phyloP scores from a whole-genome alignment of 1,140 invertebrate genomes.

The Brachionus manjavacas region DNA sequence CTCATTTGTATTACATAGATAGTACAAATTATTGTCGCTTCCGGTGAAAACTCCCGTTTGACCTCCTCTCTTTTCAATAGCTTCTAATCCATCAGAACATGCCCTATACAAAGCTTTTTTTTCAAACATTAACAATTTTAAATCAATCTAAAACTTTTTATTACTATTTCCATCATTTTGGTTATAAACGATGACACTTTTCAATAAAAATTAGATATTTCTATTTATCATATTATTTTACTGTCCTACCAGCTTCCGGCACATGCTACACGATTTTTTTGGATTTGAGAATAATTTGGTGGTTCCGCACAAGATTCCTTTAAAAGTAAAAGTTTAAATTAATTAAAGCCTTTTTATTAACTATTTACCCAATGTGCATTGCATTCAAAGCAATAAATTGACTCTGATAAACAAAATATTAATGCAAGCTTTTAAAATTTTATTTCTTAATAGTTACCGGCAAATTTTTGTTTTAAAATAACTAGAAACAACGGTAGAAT shows the following conservation, averaged over 20 bases:
- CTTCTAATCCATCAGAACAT: not conserved
- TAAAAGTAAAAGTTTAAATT: not conserved
- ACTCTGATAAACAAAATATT: not conserved
- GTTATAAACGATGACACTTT: not conserved
- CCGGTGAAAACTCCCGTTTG: not conserved
- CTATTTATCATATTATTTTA: not conserved
- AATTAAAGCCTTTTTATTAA: not conserved
- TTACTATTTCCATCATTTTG: conserved; percentile 26
- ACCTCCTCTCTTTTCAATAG: not conserved
- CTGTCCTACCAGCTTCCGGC: not conserved
- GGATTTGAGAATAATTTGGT: not conserved
- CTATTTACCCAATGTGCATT: not conserved
- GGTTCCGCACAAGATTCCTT: not conserved
- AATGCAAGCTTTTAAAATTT: not conserved
- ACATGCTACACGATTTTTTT: not conserved
- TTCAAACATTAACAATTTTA: not conserved
- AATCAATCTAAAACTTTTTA: not conserved
- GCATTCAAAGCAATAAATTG: conserved; percentile 19
- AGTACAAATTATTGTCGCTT: not conserved
- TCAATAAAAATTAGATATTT: not conserved
- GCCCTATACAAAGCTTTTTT: not conserved
- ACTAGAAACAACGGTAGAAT: not conserved
- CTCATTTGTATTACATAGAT: not conserved
- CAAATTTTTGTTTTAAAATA: not conserved
- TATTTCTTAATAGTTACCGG: not conserved